Evolutionary conservation across 2,797 vertebrate species (phyloP).

Genomic region (Centropyge bicolor): DNA sequence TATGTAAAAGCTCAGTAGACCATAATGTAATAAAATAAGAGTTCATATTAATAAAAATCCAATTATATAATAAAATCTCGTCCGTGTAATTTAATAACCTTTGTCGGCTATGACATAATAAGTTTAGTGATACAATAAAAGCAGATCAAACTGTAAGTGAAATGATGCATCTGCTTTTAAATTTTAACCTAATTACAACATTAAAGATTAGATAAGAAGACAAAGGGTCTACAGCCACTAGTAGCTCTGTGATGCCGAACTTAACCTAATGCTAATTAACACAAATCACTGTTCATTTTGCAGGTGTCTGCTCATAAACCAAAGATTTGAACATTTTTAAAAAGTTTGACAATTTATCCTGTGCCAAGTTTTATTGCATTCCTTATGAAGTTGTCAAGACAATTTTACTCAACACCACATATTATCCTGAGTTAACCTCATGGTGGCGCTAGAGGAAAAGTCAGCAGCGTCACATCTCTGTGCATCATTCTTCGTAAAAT

Average conservation of each 20-base stretch:
- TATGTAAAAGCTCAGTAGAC: not conserved
- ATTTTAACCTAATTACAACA: conserved; percentile 21
- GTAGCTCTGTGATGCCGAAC: not conserved
- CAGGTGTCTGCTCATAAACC: no score
- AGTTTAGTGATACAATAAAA: conserved; percentile 1
- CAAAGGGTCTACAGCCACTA: not conserved
- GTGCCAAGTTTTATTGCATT: no score
- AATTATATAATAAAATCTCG: conserved; percentile 48
- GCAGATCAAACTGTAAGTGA: not conserved
- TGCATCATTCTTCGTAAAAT: no score
- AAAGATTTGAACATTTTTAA: no score
- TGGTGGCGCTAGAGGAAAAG: no score
- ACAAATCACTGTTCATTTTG: no score
- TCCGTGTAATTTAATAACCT: conserved; percentile 24
- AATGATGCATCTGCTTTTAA: conserved; percentile 17
- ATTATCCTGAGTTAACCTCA: no score
- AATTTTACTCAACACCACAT: no score
- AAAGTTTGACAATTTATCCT: no score
- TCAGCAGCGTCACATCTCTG: no score
- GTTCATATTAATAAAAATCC: conserved; percentile 9
- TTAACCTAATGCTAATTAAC: no score
- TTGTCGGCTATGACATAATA: conserved; percentile 16
- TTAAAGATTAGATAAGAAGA: not conserved
- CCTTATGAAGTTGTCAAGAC: no score
- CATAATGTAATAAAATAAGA: conserved; percentile 42